Conservation (phyloP, 2,888 invertebrate species). For the Eilema griseolum region DNA sequence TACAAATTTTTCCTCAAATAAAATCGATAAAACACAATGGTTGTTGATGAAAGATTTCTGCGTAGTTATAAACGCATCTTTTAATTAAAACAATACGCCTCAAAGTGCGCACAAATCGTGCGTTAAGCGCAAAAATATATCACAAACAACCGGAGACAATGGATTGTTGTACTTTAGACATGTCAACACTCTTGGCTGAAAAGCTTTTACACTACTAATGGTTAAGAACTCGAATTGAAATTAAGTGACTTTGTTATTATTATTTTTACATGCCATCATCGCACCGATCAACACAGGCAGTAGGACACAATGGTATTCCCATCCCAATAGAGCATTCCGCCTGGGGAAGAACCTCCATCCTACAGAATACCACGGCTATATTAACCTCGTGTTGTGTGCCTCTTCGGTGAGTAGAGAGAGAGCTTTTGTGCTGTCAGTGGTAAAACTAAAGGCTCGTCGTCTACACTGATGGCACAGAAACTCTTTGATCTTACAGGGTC, state of each 20-base stretch:
- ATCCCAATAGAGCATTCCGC: no score
- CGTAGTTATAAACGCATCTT: conserved; percentile 38
- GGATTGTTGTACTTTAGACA: conserved; percentile 56
- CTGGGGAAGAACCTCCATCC: no score
- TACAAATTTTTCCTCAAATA: conserved; percentile 8
- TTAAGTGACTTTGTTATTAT: neutral
- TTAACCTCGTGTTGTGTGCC: no score
- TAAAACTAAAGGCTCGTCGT: no score
- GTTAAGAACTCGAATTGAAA: conserved; percentile 6
- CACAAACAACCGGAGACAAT: conserved; percentile 60
- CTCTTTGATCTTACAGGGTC: no score
- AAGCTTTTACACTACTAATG: conserved; percentile 46
- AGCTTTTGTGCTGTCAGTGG: no score
- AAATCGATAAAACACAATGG: conserved; percentile 24
- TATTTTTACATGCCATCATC: neutral
- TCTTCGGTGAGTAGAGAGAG: no score
- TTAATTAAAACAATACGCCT: conserved; percentile 45
- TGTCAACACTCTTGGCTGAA: conserved; percentile 37
- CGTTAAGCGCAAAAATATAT: conserved; percentile 55
- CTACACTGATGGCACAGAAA: no score
- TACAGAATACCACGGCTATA: no score
- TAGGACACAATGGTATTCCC: no score
- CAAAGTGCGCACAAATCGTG: conserved; percentile 46
- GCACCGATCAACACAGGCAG: no score
- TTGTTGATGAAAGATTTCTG: conserved; percentile 31